Evolutionary conservation across 2,888 invertebrate genomes (phyloP).

Genomic region (Dryococelus australis): DNA sequence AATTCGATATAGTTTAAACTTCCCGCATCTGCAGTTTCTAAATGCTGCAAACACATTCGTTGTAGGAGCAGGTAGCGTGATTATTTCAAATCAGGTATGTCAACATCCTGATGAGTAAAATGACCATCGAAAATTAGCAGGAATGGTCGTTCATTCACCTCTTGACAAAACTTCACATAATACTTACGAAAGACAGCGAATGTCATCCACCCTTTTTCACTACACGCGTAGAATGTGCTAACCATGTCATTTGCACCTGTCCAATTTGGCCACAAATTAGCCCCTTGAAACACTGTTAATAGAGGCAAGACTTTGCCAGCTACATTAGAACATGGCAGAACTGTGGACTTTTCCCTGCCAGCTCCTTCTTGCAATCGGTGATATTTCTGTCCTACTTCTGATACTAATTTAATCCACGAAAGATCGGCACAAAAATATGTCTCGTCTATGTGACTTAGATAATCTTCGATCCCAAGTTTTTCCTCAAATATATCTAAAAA

Average conservation of each 20-base stretch:
- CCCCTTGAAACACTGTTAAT: no score
- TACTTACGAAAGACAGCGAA: slow-evolving; percentile 21
- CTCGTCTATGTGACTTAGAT: slow-evolving; percentile 42
- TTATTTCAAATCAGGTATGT: slow-evolving; percentile 35
- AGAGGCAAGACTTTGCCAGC: no score
- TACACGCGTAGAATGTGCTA: no score
- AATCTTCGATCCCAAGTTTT: slow-evolving; percentile 36
- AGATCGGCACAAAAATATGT: slow-evolving; percentile 46
- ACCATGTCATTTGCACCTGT: no score
- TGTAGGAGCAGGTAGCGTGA: slow-evolving; percentile 42
- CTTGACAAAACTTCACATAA: slow-evolving; percentile 25
- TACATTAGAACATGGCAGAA: no score
- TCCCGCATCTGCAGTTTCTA: neutral
- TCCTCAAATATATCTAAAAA: slow-evolving; percentile 40
- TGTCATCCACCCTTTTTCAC: no score
- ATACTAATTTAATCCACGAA: slow-evolving; percentile 43
- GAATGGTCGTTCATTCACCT: slow-evolving; percentile 36
- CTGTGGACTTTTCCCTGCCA: slow-evolving; percentile 47
- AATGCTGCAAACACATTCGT: slow-evolving; percentile 33
- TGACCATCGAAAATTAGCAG: slow-evolving; percentile 44
- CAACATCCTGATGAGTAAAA: slow-evolving; percentile 35
- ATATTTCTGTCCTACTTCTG: slow-evolving; percentile 44
- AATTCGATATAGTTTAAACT: no score
- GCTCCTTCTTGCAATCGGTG: slow-evolving; percentile 45
- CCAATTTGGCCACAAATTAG: no score